Conservation (phyloP, 2,797 vertebrate genomes). For the Mormyrops attenuatus region DNA sequence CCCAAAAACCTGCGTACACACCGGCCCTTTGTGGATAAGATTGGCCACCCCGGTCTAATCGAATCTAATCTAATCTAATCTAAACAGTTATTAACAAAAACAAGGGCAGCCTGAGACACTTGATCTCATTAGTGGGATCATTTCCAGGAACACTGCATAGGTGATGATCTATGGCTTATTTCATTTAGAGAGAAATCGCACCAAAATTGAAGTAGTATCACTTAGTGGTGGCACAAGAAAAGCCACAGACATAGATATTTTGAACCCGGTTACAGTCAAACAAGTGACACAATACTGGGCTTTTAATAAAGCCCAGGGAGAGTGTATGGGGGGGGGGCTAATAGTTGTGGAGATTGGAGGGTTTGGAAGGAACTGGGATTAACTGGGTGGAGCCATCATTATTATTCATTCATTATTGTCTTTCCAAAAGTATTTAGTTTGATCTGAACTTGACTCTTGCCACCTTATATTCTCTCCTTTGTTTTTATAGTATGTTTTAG, state of each 20-base stretch:
- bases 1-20: no score
- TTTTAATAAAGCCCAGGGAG: not conserved
- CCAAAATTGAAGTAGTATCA: not conserved
- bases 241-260: not conserved
- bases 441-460: not conserved
- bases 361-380: not conserved
- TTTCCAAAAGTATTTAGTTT: not conserved
- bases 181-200: not conserved
- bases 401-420: not conserved
- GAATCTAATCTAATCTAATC: not conserved
- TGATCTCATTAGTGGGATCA: not conserved
- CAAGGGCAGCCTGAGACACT: not conserved
- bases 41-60: not conserved
- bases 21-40: no score
- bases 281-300: not conserved
- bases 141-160: not conserved
- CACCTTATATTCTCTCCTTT: not conserved
- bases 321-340: not conserved
- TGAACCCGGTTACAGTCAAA: not conserved
- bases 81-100: not conserved
- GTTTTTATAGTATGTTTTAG: slow-evolving; percentile 65
- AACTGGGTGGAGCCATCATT: not conserved
- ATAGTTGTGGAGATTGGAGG: not conserved
- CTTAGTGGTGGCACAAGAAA: not conserved
- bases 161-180: not conserved